These are phyloP conservation scores for Petrocephalus sullivani DNA, from an alignment of 2,797 vertebrate species.

Conservation along the genomic window DNA sequence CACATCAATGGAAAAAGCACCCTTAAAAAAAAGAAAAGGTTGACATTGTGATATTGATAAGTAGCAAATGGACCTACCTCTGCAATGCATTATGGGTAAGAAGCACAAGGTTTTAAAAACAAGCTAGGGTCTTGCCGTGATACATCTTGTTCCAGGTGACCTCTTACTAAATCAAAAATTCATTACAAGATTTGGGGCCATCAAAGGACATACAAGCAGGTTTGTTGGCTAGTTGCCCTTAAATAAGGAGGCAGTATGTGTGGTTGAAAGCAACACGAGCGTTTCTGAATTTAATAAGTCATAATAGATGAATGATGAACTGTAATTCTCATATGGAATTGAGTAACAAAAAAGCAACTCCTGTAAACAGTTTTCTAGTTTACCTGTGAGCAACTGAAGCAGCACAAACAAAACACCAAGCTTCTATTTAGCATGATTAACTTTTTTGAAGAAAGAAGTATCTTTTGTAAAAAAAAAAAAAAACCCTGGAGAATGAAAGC, in stretches of 20 bases:
- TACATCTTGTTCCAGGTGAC: not conserved
- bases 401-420: not conserved
- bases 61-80: not conserved
- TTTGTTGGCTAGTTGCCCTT: not conserved
- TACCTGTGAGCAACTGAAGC: not conserved
- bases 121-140: not conserved
- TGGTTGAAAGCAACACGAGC: not conserved
- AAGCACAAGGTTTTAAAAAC: not conserved
- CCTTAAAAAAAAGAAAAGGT: not conserved
- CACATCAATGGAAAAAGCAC: not conserved
- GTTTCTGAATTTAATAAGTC: not conserved
- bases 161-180: not conserved
- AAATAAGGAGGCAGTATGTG: not conserved
- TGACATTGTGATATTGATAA: not conserved
- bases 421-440: not conserved
- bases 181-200: not conserved
- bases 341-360: not conserved
- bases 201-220: not conserved
- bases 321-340: not conserved
- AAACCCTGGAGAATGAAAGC: not conserved
- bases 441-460: not conserved
- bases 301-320: not conserved
- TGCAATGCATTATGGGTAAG: not conserved
- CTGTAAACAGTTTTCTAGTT: not conserved
- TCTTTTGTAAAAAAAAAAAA: not conserved